Conservation (phyloP, 2,113 vertebrate genomes). For the Manacus vitellinus region DNA sequence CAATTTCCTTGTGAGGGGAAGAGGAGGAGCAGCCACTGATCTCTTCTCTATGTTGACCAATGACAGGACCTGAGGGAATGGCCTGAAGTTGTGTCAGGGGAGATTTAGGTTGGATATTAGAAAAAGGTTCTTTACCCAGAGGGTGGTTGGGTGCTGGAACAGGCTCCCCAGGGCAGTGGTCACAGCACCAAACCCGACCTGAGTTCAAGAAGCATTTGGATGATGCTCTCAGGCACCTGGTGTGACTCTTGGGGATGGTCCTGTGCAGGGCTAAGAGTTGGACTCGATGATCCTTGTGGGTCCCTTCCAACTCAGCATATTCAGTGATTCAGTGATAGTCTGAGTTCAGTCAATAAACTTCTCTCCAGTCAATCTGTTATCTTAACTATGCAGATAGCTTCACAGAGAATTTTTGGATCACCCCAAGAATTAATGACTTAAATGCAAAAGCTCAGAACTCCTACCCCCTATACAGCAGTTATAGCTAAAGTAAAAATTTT, state of each 20-base stretch:
- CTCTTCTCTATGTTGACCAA: background rate
- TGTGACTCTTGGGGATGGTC: background rate
- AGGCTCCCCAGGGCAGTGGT: background rate
- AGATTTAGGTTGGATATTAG: background rate
- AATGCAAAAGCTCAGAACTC: background rate
- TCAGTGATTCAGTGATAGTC: background rate
- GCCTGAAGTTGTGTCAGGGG: background rate
- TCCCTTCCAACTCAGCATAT: background rate
- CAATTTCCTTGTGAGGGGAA: background rate
- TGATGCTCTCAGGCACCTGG: background rate
- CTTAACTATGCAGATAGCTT: background rate
- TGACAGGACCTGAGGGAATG: background rate
- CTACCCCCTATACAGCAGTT: background rate
- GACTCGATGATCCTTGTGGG: background rate
- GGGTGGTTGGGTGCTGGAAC: background rate
- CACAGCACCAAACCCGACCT: background rate
- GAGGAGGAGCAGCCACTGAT: background rate
- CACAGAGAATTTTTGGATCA: background rate
- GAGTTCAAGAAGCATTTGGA: background rate
- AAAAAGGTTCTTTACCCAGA: background rate
- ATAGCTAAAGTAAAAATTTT: background rate
- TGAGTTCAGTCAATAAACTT: background rate
- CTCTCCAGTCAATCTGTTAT: background rate
- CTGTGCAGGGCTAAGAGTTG: background rate
- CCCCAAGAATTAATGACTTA: background rate